Percentiles rank a stretch among this genome's conserved stretches.
phyloP scores from a whole-genome alignment of 2,797 vertebrate species.

The Aldrovandia affinis region DNA sequence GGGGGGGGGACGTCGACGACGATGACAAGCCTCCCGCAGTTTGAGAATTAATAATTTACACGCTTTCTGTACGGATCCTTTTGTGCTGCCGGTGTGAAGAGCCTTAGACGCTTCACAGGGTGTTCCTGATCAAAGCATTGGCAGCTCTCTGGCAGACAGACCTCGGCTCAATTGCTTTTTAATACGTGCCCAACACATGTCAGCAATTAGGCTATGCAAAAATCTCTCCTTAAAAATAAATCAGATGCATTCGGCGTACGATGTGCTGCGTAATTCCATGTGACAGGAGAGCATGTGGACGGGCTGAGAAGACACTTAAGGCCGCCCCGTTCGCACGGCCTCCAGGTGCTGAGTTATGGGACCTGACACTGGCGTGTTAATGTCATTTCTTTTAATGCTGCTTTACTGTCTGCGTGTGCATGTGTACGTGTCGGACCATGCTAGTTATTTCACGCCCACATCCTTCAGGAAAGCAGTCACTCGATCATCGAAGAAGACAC shows the following conservation, averaged over 20 bases:
- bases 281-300: neutral
- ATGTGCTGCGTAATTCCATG: neutral
- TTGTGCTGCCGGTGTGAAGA: slow-evolving; percentile 32
- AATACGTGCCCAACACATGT: slow-evolving; percentile 58
- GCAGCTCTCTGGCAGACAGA: slow-evolving; percentile 47
- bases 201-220: slow-evolving; percentile 48
- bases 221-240: slow-evolving; percentile 31
- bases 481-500: too few relatives aligned
- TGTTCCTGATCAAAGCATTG: slow-evolving; percentile 61
- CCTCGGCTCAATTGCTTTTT: slow-evolving; percentile 62
- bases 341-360: slow-evolving; percentile 2
- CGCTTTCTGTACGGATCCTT: slow-evolving; percentile 50
- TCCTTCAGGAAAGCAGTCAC: neutral
- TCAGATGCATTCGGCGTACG: neutral
- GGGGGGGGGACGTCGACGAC: slow-evolving; percentile 46
- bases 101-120: slow-evolving; percentile 49
- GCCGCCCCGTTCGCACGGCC: neutral
- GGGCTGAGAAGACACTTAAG: neutral
- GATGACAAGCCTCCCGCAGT: slow-evolving; percentile 49
- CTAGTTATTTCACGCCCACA: neutral
- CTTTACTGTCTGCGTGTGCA: neutral
- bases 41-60: slow-evolving; percentile 62
- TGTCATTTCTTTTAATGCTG: neutral
- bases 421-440: neutral
- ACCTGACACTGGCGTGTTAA: neutral